phyloP scores from a whole-genome alignment of 2,797 vertebrate species.

The Poeciliopsis paucimaculata region DNA sequence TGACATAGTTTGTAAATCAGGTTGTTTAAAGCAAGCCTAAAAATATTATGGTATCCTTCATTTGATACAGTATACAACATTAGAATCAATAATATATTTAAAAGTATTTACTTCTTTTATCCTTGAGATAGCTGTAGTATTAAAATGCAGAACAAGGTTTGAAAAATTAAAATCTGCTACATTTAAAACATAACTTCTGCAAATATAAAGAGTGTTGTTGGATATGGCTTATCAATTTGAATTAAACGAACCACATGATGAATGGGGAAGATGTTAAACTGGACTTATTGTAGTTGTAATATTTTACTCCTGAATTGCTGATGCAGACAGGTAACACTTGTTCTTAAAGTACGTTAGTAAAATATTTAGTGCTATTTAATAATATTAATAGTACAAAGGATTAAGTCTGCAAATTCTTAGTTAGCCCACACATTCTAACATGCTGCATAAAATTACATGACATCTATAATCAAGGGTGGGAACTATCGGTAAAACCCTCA shows the following conservation, averaged over 20 bases:
- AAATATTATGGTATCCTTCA: neutral
- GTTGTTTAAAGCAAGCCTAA: neutral
- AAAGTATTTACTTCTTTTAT: neutral
- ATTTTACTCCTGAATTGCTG: slow-evolving; percentile 58
- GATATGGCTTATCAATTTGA: slow-evolving; percentile 59
- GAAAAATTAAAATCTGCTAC: neutral
- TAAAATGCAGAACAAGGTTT: neutral
- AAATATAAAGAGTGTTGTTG: slow-evolving; percentile 18
- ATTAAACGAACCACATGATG: slow-evolving; percentile 15
- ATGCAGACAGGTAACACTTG: neutral
- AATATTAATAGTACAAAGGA: neutral
- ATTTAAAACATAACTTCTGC: neutral
- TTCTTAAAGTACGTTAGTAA: neutral
- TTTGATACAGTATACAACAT: neutral
- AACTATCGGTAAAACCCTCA: slow-evolving; percentile 12
- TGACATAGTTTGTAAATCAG: neutral
- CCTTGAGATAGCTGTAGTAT: neutral
- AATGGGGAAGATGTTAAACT: neutral
- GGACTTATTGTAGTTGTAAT: slow-evolving; percentile 2
- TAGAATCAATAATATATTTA: neutral
- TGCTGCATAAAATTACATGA: neutral
- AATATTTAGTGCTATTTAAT: neutral
- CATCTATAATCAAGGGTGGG: slow-evolving; percentile 5
- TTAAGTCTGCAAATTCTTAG: slow-evolving; percentile 14
- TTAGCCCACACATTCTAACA: neutral